Conservation (phyloP, 2,888 invertebrate species). For the Molorchus minor region DNA sequence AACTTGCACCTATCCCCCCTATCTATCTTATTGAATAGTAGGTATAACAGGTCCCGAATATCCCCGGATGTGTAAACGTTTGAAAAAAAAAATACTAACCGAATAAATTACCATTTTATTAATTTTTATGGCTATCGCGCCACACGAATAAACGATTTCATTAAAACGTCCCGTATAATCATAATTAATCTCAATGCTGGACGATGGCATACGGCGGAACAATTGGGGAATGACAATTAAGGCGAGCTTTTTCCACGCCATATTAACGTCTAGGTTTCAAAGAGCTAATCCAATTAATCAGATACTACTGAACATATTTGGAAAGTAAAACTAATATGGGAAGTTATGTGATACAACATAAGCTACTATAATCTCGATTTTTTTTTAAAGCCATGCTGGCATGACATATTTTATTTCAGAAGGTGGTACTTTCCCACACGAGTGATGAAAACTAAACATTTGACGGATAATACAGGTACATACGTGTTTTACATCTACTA, state of each 20-base stretch:
- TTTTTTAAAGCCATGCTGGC: too few relatives aligned
- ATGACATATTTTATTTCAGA: too few relatives aligned
- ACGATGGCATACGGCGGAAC: conserved; percentile 3
- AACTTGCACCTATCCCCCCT: too few relatives aligned
- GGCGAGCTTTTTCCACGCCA: conserved; percentile 3
- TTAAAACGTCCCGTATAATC: conserved; percentile 34
- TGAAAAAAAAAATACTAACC: conserved; percentile 30
- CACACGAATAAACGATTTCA: conserved; percentile 35
- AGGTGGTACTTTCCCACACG: too few relatives aligned
- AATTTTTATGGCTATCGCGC: conserved; percentile 37
- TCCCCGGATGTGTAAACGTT: conserved; percentile 25
- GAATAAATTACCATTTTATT: conserved; percentile 38
- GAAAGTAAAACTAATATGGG: too few relatives aligned
- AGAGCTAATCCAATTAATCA: conserved; percentile 13
- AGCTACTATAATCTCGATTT: too few relatives aligned
- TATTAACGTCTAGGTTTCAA: background rate
- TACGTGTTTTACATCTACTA: too few relatives aligned
- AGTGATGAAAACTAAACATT: too few relatives aligned
- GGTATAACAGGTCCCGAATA: too few relatives aligned
- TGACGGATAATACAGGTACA: too few relatives aligned
- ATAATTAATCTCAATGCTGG: conserved; percentile 34
- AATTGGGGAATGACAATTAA: conserved; percentile 12
- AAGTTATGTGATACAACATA: too few relatives aligned
- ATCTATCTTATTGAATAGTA: too few relatives aligned
- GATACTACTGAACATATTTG: background rate